These are phyloP conservation scores for Tangara arthus DNA, from an alignment of 2,797 vertebrate species.

Conservation along the genomic window DNA sequence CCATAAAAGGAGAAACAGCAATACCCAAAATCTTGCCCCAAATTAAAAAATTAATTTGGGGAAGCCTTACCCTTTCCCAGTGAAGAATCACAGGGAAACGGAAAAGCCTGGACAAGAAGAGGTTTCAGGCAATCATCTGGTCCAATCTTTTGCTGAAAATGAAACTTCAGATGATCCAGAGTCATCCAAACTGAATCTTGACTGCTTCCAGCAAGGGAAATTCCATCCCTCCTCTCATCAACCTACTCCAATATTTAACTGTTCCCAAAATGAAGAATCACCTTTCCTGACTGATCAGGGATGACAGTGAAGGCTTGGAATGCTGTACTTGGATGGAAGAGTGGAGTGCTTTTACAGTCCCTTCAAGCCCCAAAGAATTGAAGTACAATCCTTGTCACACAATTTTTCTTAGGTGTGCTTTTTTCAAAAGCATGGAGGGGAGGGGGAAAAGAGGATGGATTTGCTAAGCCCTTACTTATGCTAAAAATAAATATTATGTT, in stretches of 20 bases:
- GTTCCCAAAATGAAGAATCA: not conserved
- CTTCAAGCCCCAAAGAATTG: not conserved
- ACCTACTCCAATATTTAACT: not conserved
- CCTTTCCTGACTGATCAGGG: not conserved
- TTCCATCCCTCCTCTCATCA: not conserved
- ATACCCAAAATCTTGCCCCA: not conserved
- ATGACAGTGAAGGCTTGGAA: not conserved
- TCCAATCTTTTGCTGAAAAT: not conserved
- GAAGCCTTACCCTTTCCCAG: not conserved
- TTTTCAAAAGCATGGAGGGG: fast-evolving
- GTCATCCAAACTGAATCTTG: not conserved
- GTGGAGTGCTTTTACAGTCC: not conserved
- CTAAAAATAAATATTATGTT: not conserved
- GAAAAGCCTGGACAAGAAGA: not conserved
- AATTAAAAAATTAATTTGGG: not conserved
- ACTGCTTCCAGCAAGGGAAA: not conserved
- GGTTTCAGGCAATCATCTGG: not conserved
- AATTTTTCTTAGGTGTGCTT: not conserved
- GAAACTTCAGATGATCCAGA: not conserved
- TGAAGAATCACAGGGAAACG: not conserved
- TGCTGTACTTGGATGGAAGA: not conserved
- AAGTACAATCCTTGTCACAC: not conserved
- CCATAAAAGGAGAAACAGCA: not conserved
- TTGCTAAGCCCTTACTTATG: not conserved
- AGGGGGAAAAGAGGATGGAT: not conserved